Base-by-base conservation (phyloP, 2,113 vertebrate species). In the Mionectes macconnelli region DNA sequence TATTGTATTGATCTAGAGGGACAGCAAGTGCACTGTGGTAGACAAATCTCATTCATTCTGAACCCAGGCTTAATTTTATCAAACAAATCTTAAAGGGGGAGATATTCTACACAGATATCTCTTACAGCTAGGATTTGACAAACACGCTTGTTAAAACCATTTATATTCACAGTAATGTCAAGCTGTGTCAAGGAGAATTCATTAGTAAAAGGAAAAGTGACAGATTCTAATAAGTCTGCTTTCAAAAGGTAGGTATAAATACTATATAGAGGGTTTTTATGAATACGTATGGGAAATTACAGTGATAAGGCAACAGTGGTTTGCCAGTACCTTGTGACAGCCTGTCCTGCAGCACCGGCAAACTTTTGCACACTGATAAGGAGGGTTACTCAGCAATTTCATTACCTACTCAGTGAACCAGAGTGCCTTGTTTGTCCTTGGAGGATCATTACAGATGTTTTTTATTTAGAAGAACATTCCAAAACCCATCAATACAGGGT, bases 401-500 rank as follows among this genome's bases (percentile, higher is more conserved):
- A 91, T 89, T 96, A 90, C 67, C 10, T 88, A 14, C 62, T 79
- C 78, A 69, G 45, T 83, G 75, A 95, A 93, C 78, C 62, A 49
- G 22, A 50, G 31, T 49, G 62, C 45, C 74, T 70, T 76, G 63
- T 69, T 92, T 62, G 75, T 93, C 88, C 94, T 93, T 93, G 70
- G 67, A 76, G 77, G 30, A 84, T 91, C 66, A 63, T 95, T 93
- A 93, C 72, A 87, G 63, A 73, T 44, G 67, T 85, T 82, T 87
- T 67, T 72, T 93, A 95, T 89, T 89, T 94, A 94, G 37, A 84
- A 82, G 67, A 39, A 85, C 89, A 85, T 83, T 84, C 37, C 67
- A 74, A 89, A 86, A 76, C 12, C 59, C 42, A 93, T 85, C 91
- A 93, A 93, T 96, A 63, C 35, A 67, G 19, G 6, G 23, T 64